Base-by-base conservation (phyloP, 2,888 invertebrate genomes). In the Leucophora obtusa region DNA sequence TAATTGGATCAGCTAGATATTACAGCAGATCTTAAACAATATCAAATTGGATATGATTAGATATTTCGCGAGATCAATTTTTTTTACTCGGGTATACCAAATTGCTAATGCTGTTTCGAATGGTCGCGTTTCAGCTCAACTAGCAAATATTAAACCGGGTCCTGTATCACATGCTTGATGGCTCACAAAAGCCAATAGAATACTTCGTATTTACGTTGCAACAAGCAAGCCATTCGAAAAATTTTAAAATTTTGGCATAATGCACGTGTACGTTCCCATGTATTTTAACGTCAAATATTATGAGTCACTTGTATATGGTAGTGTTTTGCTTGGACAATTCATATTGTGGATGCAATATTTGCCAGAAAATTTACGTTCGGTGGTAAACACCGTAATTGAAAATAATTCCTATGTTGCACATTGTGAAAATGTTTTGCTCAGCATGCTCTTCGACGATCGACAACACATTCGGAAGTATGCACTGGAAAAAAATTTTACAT, bases 311-410 rank as follows among this genome's bases (percentile, higher is more conserved):
- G 33, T 33, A 33, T 33, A 33, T 15, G 56, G 56, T 56, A 56
- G 56, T 56, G 56, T 18, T 56, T 56, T 56, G 56, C 56, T n/a
- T 56, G 56, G 56, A 56, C 6, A 6, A 56, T 4, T 56, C 6
- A 6, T 56, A 15, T 17, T 7, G 56, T n/a, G 56, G 17, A 56
- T 17, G 56, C 56, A n/a, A 56, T 56, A 56, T 56, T 56, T 56
- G 56, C 56, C 56, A 56, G 56, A 56, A 7, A 56, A 56, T 56
- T 56, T 56, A 56, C 56, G 56, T 56, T 56, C 17, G 21, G 56
- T n/a, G n/a, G n/a, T n/a, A n/a, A n/a, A n/a, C n/a, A n/a, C n/a
- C n/a, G n/a, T n/a, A n/a, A n/a, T n/a, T n/a, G n/a, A n/a, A n/a
- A n/a, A n/a, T n/a, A n/a, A n/a, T n/a, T n/a, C n/a, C n/a, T n/a